Conservation (phyloP, 2,888 invertebrate species). For the Hesperia comma region DNA sequence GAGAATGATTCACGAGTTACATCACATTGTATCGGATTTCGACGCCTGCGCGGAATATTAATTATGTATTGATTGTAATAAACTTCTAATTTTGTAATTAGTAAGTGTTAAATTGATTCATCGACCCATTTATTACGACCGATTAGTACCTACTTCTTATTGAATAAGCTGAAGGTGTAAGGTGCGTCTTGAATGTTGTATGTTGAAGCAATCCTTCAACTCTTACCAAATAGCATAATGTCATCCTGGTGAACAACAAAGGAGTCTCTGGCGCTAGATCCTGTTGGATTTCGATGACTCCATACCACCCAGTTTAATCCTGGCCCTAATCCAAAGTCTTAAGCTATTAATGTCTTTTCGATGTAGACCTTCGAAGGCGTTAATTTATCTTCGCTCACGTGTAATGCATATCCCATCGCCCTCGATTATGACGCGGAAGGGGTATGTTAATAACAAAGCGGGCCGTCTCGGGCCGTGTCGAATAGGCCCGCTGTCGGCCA, state of each 20-base stretch:
- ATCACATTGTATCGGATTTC: constrained; percentile 29
- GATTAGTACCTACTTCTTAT: neutral
- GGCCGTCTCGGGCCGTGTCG: constrained; percentile 50
- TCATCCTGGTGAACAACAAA: no score
- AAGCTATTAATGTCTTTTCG: no score
- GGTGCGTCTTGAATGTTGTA: no score
- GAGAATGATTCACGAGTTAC: constrained; percentile 33
- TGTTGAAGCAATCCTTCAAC: no score
- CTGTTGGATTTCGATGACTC: no score
- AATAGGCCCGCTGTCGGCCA: constrained; percentile 57
- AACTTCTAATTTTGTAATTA: constrained; percentile 30
- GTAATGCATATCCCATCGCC: constrained; percentile 50
- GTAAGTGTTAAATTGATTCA: constrained; percentile 31
- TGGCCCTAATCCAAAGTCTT: no score
- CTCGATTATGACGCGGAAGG: constrained; percentile 56
- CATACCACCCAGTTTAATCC: no score
- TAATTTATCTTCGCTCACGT: constrained; percentile 43
- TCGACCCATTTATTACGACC: constrained; percentile 12
- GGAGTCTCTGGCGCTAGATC: no score
- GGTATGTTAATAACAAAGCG: constrained; percentile 52
- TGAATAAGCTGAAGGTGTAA: no score
- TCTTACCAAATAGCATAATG: no score
- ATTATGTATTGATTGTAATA: constrained; percentile 30
- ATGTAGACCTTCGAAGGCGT: constrained; percentile 7
- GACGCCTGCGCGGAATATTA: constrained; percentile 35